A percentile compares a stretch with the other conserved stretches of the same genome.
These are phyloP conservation scores for Myotis davidii DNA, from an alignment of 2,113 vertebrate species.

Conservation along the genomic window DNA sequence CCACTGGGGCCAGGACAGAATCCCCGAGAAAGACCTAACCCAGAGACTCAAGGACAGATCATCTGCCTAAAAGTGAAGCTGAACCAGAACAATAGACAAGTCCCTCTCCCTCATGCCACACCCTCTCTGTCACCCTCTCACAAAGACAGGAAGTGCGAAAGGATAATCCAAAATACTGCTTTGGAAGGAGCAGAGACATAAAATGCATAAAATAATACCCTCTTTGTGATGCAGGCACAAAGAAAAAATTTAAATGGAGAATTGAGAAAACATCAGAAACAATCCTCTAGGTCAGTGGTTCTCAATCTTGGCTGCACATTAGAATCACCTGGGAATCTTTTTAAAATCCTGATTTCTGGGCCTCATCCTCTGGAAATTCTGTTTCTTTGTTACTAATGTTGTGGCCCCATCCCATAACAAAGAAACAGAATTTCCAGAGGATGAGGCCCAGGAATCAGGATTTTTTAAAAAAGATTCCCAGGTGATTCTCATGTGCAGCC, in stretches of 20 bases:
- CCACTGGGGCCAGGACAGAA: not conserved
- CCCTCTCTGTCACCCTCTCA: fast-evolving
- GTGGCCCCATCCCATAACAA: too few species aligned
- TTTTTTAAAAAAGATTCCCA: too few species aligned
- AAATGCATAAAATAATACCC: not conserved
- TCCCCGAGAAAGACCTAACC: not conserved
- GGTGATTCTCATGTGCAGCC: too few species aligned
- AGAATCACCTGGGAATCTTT: too few species aligned
- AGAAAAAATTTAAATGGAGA: not conserved
- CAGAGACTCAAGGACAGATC: not conserved
- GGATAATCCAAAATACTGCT: not conserved
- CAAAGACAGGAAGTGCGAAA: not conserved
- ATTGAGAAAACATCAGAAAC: not conserved
- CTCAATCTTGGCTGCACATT: too few species aligned
- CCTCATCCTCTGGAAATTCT: too few species aligned
- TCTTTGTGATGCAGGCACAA: not conserved
- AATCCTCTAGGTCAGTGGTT: not conserved
- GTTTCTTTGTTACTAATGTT: too few species aligned
- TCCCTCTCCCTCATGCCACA: not conserved
- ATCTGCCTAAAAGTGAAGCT: not conserved
- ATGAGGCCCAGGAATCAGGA: too few species aligned
- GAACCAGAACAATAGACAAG: not conserved
- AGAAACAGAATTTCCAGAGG: too few species aligned
- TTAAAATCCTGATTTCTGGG: too few species aligned
- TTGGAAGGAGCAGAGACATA: not conserved